Evolutionary conservation across 2,113 vertebrate genomes (phyloP).

Genomic region (Lucifuga dentata): DNA sequence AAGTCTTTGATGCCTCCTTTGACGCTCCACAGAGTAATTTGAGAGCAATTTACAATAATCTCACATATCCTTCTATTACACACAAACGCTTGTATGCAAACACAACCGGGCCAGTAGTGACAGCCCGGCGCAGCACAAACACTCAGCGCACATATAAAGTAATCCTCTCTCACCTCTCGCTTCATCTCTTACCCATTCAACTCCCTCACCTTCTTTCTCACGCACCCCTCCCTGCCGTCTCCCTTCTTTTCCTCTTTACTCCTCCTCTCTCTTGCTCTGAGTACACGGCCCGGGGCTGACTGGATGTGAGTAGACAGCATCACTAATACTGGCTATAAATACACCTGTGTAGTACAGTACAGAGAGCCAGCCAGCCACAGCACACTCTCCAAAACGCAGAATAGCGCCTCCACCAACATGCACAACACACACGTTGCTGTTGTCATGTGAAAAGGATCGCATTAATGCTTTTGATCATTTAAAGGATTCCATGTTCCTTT

Average conservation of each 20-base stretch:
- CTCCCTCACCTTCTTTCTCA: neutral
- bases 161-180: constrained; percentile 5
- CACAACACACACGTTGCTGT: constrained; percentile 19
- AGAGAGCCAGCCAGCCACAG: constrained; percentile 31
- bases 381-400: constrained; percentile 39
- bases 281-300: constrained; percentile 68
- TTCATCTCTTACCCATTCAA: neutral
- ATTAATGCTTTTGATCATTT: too few species aligned
- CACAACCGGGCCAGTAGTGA: constrained; percentile 2
- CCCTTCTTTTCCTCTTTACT: constrained; percentile 36
- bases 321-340: constrained; percentile 80
- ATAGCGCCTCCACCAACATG: too few species aligned
- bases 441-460: constrained; percentile 41
- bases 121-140: neutral
- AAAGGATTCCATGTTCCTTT: constrained; percentile 1
- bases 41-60: constrained; percentile 19
- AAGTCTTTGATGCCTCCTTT: neutral
- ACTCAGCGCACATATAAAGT: constrained; percentile 35
- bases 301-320: constrained; percentile 78
- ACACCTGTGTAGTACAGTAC: constrained; percentile 75
- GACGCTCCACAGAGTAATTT: neutral
- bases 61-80: constrained; percentile 6
- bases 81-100: constrained; percentile 27
- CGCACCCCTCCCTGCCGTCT: neutral
- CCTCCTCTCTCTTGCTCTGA: constrained; percentile 47